Conservation (phyloP, 2,113 vertebrate genomes). For the Chloropsis hardwickii region DNA sequence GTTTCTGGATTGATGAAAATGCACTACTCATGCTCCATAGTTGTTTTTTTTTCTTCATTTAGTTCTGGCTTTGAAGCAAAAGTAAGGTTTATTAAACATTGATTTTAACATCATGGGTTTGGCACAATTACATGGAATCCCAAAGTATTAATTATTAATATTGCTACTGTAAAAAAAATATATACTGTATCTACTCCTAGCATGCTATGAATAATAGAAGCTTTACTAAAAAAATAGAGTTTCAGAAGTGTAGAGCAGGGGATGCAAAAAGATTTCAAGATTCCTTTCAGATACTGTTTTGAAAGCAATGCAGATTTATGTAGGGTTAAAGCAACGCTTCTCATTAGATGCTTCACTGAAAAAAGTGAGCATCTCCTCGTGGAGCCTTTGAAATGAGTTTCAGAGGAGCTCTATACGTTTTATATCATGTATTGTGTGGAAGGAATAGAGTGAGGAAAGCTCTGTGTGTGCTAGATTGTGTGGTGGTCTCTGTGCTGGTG, state of each 20-base stretch:
- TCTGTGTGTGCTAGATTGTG: background rate
- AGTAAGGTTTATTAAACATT: background rate
- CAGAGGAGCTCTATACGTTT: background rate
- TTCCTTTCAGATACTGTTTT: background rate
- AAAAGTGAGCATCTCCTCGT: background rate
- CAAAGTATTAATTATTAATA: background rate
- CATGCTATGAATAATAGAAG: background rate
- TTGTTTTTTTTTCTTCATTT: background rate
- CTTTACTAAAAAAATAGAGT: background rate
- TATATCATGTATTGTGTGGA: background rate
- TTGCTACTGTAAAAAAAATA: background rate
- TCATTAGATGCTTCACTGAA: background rate
- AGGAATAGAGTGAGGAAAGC: background rate
- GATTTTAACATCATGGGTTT: background rate
- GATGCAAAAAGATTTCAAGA: background rate
- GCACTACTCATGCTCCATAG: background rate
- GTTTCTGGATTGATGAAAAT: background rate
- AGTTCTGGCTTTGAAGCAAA: background rate
- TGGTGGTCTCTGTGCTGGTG: rapidly evolving
- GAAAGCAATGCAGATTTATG: background rate
- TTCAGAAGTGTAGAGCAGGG: background rate
- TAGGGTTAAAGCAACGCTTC: background rate
- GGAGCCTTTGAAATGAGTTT: background rate
- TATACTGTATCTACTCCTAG: background rate
- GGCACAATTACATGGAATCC: background rate